Conservation (phyloP, 2,797 vertebrate genomes). For the Oophaga sylvatica region DNA sequence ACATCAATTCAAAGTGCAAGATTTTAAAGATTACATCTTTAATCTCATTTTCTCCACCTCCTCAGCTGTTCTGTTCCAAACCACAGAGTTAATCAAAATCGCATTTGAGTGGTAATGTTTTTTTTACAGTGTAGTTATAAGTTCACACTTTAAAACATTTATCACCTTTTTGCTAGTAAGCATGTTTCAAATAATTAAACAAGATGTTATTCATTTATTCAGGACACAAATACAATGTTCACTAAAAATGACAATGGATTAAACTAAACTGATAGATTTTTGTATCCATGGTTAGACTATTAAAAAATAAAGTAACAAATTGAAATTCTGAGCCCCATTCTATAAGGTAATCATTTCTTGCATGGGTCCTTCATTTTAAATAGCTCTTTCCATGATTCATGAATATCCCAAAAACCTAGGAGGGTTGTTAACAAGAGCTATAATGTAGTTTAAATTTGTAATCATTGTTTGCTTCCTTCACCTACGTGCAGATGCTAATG, state of each 20-base stretch:
- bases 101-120: constrained; percentile 31
- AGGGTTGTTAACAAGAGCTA: no score
- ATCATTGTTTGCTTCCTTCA: no score
- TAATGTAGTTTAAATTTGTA: no score
- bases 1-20: not conserved
- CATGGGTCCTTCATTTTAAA: no score
- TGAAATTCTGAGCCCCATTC: not conserved
- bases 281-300: not conserved
- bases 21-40: not conserved
- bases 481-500: no score
- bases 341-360: not conserved
- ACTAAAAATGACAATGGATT: constrained; percentile 26
- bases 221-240: constrained; percentile 17
- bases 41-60: constrained; percentile 11
- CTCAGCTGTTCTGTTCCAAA: constrained; percentile 11
- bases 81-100: constrained; percentile 29
- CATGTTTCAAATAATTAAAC: constrained; percentile 36
- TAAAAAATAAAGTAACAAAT: not conserved
- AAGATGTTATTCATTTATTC: constrained; percentile 17
- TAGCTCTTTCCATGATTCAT: no score
- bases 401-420: no score
- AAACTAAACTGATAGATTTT: constrained; percentile 2
- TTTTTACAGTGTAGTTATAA: constrained; percentile 17
- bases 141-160: constrained; percentile 28
- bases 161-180: constrained; percentile 29